Evolutionary conservation across 2,113 vertebrate genomes (phyloP).

Genomic region (Silurus glanis): DNA sequence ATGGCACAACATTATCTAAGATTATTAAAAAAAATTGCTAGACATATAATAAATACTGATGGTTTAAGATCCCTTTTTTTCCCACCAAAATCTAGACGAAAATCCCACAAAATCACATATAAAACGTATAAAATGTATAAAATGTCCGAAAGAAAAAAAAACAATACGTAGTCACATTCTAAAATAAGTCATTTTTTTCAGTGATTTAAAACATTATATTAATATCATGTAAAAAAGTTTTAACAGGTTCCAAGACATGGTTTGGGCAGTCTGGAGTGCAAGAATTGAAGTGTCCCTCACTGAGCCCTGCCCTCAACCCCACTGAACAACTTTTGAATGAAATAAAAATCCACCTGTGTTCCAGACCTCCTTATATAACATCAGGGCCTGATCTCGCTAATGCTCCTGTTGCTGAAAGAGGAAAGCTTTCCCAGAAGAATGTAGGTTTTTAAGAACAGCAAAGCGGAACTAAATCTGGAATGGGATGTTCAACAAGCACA

Average conservation of each 20-base stretch:
- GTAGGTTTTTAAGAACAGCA: neutral
- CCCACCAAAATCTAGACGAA: neutral
- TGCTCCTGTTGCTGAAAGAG: neutral
- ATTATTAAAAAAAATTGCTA: neutral
- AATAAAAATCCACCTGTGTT: neutral
- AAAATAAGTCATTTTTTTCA: neutral
- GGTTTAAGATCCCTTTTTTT: neutral
- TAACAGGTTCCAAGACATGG: neutral
- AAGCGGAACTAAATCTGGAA: neutral
- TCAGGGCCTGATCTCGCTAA: neutral
- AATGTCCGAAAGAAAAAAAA: neutral
- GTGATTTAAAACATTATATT: neutral
- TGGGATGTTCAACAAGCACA: neutral
- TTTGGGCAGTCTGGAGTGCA: neutral
- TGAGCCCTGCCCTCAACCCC: neutral
- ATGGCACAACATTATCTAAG: neutral
- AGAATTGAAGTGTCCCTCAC: neutral
- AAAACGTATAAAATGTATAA: neutral
- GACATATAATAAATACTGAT: neutral
- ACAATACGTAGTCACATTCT: neutral
- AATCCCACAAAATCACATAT: neutral
- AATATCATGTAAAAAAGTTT: neutral
- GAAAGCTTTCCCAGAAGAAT: neutral
- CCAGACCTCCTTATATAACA: neutral
- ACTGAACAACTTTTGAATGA: neutral